A percentile compares a stretch with the other conserved stretches of the same genome.
Conservation (phyloP, 2,797 vertebrate species). For the Echeneis naucrates region DNA sequence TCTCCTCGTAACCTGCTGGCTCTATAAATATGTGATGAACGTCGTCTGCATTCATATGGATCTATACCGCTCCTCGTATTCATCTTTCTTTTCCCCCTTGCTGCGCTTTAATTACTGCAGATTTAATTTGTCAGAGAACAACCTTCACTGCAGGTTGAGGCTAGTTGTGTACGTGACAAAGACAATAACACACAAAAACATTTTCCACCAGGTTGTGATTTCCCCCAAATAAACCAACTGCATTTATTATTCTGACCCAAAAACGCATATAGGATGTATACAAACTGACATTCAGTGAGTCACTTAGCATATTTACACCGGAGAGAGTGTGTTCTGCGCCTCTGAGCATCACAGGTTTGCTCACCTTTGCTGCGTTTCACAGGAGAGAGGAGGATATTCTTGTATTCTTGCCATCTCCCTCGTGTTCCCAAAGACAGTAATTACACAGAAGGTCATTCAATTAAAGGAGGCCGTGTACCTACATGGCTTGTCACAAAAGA, state of each 20-base stretch:
- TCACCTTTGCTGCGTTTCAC: slow-evolving; percentile 17
- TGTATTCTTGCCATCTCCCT: slow-evolving; percentile 43
- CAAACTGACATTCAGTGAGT: slow-evolving; percentile 6
- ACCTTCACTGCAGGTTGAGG: slow-evolving; percentile 62
- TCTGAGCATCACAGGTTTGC: slow-evolving; percentile 26
- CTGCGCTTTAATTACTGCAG: slow-evolving; percentile 65
- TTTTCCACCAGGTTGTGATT: slow-evolving; percentile 12
- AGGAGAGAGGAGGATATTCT: slow-evolving; percentile 24
- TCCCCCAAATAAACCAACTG: slow-evolving; percentile 9
- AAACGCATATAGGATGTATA: neutral
- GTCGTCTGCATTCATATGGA: slow-evolving; percentile 29
- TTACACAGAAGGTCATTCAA: slow-evolving; percentile 79
- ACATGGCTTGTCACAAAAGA: slow-evolving; percentile 54
- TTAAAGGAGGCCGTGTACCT: slow-evolving; percentile 73
- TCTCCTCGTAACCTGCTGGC: slow-evolving; percentile 6
- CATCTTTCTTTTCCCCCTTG: slow-evolving; percentile 39
- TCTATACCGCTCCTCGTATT: slow-evolving; percentile 26
- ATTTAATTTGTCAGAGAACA: slow-evolving; percentile 78
- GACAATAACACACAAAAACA: slow-evolving; percentile 20
- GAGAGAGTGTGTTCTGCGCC: slow-evolving; percentile 1
- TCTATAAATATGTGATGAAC: slow-evolving; percentile 44
- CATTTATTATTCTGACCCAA: neutral
- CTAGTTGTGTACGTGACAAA: slow-evolving; percentile 33
- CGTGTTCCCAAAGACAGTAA: slow-evolving; percentile 73
- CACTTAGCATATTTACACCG: neutral